Base-by-base conservation (phyloP, 2,797 vertebrate species). In the Manis pentadactyla region DNA sequence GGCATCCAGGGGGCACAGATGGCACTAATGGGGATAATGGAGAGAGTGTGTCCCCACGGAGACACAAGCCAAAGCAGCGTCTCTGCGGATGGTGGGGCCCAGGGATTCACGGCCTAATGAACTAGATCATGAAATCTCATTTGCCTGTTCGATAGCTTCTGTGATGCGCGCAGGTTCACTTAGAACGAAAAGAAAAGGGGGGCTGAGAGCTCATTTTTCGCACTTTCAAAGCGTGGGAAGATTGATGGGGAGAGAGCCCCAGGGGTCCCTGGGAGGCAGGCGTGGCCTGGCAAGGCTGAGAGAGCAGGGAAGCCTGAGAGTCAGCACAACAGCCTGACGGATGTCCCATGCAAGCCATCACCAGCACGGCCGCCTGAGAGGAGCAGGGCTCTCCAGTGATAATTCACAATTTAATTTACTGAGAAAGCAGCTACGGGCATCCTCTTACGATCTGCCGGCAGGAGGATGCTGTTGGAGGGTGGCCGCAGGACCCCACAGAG, bases 41-140 rank as follows among this genome's bases (percentile, higher is more conserved):
- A 79, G 82, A 17, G 55, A 71, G 81, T 13, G 18, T 23, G 21
- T 77, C 93, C 90, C 87, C 74, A 69, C 6, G 27, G 90, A 96
- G 94, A 92, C 25, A 61, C 37, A 77, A 92, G 92, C 85, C 0
- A 1, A 75, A 87, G 39, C 77, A 6, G 42, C 0, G 2, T 92
- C 92, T 95, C 90, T 68, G 42, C 0, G 64, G 92, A 91, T 83
- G 69, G 88, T 9, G 19, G 71, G 91, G 79, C 75, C 92, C 87
- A 81, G 87, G 96, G 79, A 95, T 93, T 95, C 77, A 25, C 90
- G 71, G 97, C 77, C 95, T 96, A 93, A 97, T 96, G 97, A 95
- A 95, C 96, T 92, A 95, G 92, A 96, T 95, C 90, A 95, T 93
- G 96, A 90, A 97, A 94, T 88, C 92, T 93, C 92, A 92, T 96